A percentile compares a stretch with the other conserved stretches of the same genome.
phyloP scores from a whole-genome alignment of 2,888 invertebrate species.

The Chymomyza procnemis region DNA sequence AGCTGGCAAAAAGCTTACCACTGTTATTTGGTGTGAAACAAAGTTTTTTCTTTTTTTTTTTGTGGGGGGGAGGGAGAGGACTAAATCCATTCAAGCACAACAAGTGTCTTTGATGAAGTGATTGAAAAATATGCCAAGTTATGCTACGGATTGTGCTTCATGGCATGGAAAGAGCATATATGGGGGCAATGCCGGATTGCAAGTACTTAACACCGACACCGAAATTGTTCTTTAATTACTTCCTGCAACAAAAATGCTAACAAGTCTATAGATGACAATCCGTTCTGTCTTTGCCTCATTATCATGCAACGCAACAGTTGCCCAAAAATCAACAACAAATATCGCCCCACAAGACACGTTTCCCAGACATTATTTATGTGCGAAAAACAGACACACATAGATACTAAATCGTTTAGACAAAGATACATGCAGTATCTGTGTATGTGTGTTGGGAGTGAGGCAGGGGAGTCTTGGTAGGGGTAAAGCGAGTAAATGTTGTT shows the following conservation, averaged over 20 bases:
- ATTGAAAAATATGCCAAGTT: conserved; percentile 40
- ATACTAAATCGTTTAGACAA: not conserved
- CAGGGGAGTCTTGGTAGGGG: not conserved
- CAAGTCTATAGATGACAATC: not conserved
- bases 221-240: conserved; percentile 68
- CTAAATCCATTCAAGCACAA: conserved; percentile 24
- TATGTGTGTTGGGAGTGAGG: too few relatives aligned
- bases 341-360: conserved; percentile 21
- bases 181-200: not conserved
- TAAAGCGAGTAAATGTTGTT: not conserved
- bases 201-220: not conserved
- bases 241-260: conserved; percentile 33
- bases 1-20: not conserved
- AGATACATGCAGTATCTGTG: not conserved
- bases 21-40: not conserved
- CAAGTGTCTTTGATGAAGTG: conserved; percentile 58
- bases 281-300: conserved; percentile 42
- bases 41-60: too few relatives aligned
- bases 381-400: not conserved
- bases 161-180: not conserved
- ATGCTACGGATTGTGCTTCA: not conserved
- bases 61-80: too few relatives aligned
- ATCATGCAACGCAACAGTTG: conserved; percentile 49
- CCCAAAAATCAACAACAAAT: conserved; percentile 43
- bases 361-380: not conserved